phyloP scores from a whole-genome alignment of 2,797 vertebrate genomes.

The Phrynocephalus vlangalii region DNA sequence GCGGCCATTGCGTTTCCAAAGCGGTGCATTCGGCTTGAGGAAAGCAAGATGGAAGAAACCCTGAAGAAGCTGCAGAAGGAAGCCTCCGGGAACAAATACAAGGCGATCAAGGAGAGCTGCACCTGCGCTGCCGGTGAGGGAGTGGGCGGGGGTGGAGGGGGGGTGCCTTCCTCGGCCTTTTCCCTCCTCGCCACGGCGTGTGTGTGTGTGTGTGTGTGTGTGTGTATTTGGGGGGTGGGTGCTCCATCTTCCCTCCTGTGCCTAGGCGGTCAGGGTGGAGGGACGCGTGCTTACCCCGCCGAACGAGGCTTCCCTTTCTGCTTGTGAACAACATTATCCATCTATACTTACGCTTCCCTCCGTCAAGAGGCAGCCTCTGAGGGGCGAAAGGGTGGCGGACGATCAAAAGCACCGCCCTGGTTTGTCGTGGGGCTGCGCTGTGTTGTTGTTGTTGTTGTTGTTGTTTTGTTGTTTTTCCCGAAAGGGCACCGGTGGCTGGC shows the following conservation, averaged over 20 bases:
- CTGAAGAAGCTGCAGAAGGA: conserved; percentile 92
- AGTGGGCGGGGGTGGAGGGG: not conserved
- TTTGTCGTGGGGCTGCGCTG: not conserved
- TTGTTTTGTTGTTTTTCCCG: too few relatives aligned
- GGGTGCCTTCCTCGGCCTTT: not conserved
- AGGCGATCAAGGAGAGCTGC: conserved; percentile 91
- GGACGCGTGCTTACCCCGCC: not conserved
- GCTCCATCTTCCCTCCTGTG: too few relatives aligned
- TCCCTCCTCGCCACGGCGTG: too few relatives aligned
- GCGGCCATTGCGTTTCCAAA: too few relatives aligned
- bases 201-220: too few relatives aligned
- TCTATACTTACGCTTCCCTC: not conserved
- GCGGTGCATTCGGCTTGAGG: not conserved
- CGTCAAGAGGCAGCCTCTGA: not conserved
- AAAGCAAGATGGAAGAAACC: conserved; percentile 89
- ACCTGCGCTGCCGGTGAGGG: conserved; percentile 87
- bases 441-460: not conserved
- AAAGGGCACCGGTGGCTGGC: not conserved
- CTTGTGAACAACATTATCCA: not conserved
- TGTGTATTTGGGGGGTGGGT: too few relatives aligned
- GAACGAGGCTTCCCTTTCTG: not conserved
- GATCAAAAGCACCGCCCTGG: not conserved
- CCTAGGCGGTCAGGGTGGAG: too few relatives aligned
- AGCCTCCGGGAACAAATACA: conserved; percentile 90
- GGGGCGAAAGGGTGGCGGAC: not conserved